Conservation (phyloP, 2,797 vertebrate species). For the Salarias fasciatus region DNA sequence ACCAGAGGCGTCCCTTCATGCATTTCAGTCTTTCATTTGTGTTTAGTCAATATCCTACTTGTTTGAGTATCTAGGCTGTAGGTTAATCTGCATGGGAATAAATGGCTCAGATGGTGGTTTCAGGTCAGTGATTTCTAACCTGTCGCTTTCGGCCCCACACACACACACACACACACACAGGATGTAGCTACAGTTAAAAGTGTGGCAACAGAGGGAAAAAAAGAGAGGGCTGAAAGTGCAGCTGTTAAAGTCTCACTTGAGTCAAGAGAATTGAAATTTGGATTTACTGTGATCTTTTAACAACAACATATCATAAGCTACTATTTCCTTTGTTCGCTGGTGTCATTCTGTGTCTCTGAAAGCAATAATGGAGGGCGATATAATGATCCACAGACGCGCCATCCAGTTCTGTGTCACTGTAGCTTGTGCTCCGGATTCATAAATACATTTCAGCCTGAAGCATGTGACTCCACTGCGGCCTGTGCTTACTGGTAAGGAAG, state of each 20-base stretch:
- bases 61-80: not conserved
- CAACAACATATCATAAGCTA: no score
- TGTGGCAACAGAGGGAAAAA: constrained; percentile 15
- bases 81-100: constrained; percentile 17
- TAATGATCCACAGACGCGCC: not conserved
- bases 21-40: constrained; percentile 3
- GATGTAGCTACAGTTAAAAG: constrained; percentile 33
- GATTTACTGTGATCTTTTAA: not conserved
- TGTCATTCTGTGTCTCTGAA: constrained; percentile 1
- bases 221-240: constrained; percentile 4
- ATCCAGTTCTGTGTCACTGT: constrained; percentile 8
- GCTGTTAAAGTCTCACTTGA: constrained; percentile 1
- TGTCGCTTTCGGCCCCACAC: no score
- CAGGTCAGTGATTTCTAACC: constrained; percentile 46
- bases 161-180: no score
- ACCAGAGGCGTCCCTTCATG: not conserved
- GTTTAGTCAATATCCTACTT: not conserved
- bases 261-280: constrained; percentile 6
- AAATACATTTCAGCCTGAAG: constrained; percentile 8
- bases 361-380: not conserved
- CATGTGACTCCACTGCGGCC: not conserved
- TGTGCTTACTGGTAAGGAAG: constrained; percentile 2
- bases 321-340: not conserved
- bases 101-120: constrained; percentile 35
- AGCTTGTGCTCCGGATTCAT: not conserved